Conservation (phyloP, 2,888 invertebrate genomes). For the Troilus luridus region DNA sequence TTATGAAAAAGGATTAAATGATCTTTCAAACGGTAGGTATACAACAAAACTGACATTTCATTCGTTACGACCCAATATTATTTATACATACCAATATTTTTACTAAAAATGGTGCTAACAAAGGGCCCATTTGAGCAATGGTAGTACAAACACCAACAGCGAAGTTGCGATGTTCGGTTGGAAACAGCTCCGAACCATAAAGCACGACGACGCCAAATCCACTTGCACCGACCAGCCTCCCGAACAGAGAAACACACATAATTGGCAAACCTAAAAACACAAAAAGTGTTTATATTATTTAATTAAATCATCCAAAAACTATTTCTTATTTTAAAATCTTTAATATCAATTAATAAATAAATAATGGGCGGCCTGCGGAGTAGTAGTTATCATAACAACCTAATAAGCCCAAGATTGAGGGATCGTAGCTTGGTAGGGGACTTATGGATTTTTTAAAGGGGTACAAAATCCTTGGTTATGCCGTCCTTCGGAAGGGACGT, state of each 20-base stretch:
- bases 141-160: slow-evolving; percentile 74
- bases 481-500: no score
- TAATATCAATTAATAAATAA: background rate
- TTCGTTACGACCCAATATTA: no score
- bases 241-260: slow-evolving; percentile 70
- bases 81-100: slow-evolving; percentile 70
- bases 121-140: slow-evolving; percentile 74
- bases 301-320: background rate
- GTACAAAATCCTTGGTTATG: no score
- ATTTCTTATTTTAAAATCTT: background rate
- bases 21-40: no score
- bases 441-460: no score
- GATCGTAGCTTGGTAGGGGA: no score
- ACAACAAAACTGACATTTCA: no score
- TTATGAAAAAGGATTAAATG: no score
- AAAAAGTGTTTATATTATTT: background rate
- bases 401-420: no score
- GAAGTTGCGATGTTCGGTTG: slow-evolving; percentile 70
- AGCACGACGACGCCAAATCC: background rate
- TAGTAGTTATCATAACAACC: no score
- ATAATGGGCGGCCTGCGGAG: background rate
- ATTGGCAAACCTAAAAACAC: slow-evolving; percentile 62
- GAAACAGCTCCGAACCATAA: background rate
- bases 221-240: background rate
- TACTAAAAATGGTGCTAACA: slow-evolving; percentile 74